A percentile compares a stretch with the other conserved stretches of the same genome.
Evolutionary conservation across 2,888 invertebrate species (phyloP).

Genomic region (Lasioglossum villosulum): DNA sequence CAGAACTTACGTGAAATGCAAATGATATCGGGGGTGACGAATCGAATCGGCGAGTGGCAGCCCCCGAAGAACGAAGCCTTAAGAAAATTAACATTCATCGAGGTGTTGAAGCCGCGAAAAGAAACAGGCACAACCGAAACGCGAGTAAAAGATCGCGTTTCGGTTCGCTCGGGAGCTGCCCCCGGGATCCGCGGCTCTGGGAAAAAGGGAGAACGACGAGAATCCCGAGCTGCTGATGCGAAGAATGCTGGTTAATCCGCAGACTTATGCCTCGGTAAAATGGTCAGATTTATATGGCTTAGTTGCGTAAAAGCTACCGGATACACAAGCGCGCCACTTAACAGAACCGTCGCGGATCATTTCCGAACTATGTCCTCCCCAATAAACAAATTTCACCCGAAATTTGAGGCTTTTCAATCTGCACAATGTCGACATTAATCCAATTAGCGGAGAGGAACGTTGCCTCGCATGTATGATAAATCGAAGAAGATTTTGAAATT

Average conservation of each 20-base stretch:
- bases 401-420: neutral
- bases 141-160: constrained; percentile 48
- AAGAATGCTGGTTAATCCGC: constrained; percentile 80
- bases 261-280: constrained; percentile 83
- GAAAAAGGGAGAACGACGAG: constrained; percentile 59
- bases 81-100: constrained; percentile 58
- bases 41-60: constrained; percentile 11
- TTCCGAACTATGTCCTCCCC: neutral
- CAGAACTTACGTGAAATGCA: neutral
- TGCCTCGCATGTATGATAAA: too few relatives aligned
- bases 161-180: constrained; percentile 39
- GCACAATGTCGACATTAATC: neutral
- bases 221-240: constrained; percentile 66
- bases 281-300: constrained; percentile 84
- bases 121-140: constrained; percentile 17
- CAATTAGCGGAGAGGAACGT: neutral
- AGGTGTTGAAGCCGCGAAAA: constrained; percentile 31
- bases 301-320: constrained; percentile 64
- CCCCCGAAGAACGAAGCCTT: constrained; percentile 32
- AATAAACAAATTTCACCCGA: neutral
- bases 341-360: neutral
- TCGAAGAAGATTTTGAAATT: too few relatives aligned
- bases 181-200: constrained; percentile 10
- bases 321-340: constrained; percentile 12
- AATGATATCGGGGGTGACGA: neutral